Evolutionary conservation across 2,888 invertebrate species (phyloP), one percentile per base, ranked within the genome.

Genomic region (Boloria selene): DNA sequence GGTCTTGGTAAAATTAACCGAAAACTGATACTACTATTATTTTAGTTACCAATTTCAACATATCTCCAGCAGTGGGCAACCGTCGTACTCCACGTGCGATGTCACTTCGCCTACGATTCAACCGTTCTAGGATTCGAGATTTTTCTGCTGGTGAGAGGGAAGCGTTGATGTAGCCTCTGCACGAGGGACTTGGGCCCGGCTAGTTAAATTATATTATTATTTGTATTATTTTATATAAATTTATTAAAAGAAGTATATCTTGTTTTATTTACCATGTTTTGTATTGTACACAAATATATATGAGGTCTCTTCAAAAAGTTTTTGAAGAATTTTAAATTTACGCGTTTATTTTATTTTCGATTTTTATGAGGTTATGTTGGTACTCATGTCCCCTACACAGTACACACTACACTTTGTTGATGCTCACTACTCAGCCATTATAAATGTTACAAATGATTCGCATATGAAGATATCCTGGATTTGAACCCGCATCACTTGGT

Each of bases 21-120:
- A 18, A 22, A 13, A 13, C 13, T 1, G 2, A 17, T 18, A 18
- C 10, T 45, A 5, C 13, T 14, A 18, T 13, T 5, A 56, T 14
- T 49, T 26, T 4, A 6, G 54, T 51, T 80, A 91, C 91, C 86
- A 91, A 72, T 73, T 86, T 89, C 10, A 90, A 73, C 91, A 91
- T 90, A 63, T 91, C 81, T 22, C 85, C 87, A 65, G 91, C 91
- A 4, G 85, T 79, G 49, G 85, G 71, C 2, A 79, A 76, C 4
- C 77, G 75, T 47, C 85, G 73, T 1, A 74, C 68, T 0, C 91
- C 90, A 2, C 73, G 63, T 0, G 91, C 90, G 0, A 80, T 85
- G 4, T 88, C 85, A 47, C 81, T 80, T 4, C 91, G 78, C 4
- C 90, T 76, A 13, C 79, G 74, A 73, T 91, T 91, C n/a, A 91